Percentiles rank a stretch among this genome's conserved stretches.
These are phyloP conservation scores for Mus pahari DNA, from an alignment of 2,113 vertebrate genomes.

Conservation along the genomic window DNA sequence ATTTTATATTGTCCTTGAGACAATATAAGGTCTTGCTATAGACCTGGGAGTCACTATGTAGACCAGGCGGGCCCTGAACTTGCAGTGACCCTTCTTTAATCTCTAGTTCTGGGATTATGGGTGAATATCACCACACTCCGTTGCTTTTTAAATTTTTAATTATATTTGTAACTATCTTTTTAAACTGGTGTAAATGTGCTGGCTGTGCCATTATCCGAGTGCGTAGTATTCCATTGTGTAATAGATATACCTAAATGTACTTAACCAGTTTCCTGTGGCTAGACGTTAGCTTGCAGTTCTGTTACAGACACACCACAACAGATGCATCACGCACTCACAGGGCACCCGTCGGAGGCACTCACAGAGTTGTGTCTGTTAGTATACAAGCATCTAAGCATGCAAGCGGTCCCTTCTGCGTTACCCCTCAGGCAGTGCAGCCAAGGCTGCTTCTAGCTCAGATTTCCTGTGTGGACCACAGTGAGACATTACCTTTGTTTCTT, in stretches of 20 bases:
- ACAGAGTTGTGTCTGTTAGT: not conserved
- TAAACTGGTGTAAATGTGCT: not conserved
- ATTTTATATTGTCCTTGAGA: not conserved
- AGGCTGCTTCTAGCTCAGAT: slow-evolving; percentile 2
- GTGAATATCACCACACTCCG: not conserved
- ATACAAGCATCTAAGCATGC: not conserved
- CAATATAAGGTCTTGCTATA: not conserved
- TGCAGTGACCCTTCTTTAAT: not conserved
- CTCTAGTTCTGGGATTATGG: not conserved
- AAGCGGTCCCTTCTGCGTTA: not conserved
- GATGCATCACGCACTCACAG: not conserved
- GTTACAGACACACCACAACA: not conserved
- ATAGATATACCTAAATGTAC: not conserved
- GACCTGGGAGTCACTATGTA: not conserved
- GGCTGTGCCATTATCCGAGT: not conserved
- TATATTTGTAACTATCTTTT: slow-evolving; percentile 35
- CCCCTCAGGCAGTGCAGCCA: not conserved
- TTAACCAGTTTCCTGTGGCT: slow-evolving; percentile 1
- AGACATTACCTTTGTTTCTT: slow-evolving; percentile 21
- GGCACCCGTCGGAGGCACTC: not conserved
- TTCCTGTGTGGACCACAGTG: slow-evolving; percentile 12
- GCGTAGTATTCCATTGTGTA: not conserved
- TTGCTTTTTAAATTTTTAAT: slow-evolving; percentile 10
- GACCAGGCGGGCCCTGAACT: not conserved
- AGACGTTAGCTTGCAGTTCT: slow-evolving; percentile 20